A percentile compares a stretch with the other conserved stretches of the same genome.
Evolutionary conservation across 1,140 invertebrate genomes (phyloP).

Genomic region (Drosophila ambigua): DNA sequence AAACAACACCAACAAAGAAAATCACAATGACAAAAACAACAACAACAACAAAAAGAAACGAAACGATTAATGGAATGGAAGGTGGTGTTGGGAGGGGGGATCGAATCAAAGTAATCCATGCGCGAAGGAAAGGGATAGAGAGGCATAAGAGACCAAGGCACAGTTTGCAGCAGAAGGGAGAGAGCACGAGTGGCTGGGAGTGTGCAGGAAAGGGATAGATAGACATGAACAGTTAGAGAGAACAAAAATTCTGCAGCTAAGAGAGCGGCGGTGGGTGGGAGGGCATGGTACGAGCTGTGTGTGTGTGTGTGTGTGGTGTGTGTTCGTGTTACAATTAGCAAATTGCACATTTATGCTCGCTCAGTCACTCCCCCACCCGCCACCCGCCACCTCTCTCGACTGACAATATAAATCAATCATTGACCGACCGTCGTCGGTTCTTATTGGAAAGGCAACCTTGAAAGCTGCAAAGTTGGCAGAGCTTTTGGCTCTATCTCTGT

Average conservation of each 20-base stretch:
- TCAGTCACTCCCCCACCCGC: conserved; percentile 45
- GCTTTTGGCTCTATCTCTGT: conserved; percentile 38
- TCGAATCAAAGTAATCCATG: conserved; percentile 51
- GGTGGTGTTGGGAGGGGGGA: conserved; percentile 27
- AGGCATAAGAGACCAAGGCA: conserved; percentile 34
- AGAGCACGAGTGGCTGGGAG: too few relatives aligned
- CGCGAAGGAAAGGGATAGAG: conserved; percentile 46
- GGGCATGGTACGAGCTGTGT: conserved; percentile 10
- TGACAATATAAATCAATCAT: conserved; percentile 82
- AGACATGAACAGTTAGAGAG: conserved; percentile 20
- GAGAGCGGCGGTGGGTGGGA: conserved; percentile 3
- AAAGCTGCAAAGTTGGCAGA: conserved; percentile 44
- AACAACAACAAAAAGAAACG: conserved; percentile 37
- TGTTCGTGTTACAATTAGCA: conserved; percentile 80
- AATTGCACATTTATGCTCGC: conserved; percentile 81
- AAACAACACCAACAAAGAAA: conserved; percentile 32
- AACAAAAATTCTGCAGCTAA: neutral
- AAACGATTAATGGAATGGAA: conserved; percentile 45
- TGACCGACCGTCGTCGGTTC: conserved; percentile 49
- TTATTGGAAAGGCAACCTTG: conserved; percentile 82
- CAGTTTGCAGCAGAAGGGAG: neutral
- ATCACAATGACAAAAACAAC: conserved; percentile 18
- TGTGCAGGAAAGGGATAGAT: neutral
- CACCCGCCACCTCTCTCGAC: conserved; percentile 20
- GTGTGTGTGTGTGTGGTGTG: conserved; percentile 38